Evolutionary conservation across 2,113 vertebrate genomes (phyloP).

Genomic region (Apistogramma diplotaenia): DNA sequence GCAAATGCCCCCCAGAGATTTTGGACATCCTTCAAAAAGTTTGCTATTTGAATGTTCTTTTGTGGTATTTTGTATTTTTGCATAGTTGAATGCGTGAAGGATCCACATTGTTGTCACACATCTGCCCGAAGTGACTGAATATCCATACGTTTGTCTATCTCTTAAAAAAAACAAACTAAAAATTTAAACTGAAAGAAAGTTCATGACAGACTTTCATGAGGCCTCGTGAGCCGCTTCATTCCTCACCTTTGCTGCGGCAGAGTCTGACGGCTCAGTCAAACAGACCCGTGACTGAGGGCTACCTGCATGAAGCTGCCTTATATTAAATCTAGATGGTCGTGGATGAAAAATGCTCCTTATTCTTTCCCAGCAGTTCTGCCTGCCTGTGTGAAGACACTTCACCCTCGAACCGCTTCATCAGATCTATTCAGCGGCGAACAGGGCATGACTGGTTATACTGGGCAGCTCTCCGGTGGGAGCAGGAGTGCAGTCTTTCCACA

Average conservation of each 20-base stretch:
- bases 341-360: not conserved
- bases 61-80: not conserved
- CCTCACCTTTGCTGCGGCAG: not conserved
- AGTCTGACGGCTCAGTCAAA: not conserved
- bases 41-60: not conserved
- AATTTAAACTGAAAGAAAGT: not conserved
- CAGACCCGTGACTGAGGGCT: not conserved
- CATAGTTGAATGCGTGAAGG: not conserved
- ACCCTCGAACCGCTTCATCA: slow-evolving; percentile 17
- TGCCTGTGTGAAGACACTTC: slow-evolving; percentile 20
- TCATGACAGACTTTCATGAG: not conserved
- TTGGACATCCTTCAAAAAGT: not conserved
- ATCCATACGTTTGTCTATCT: not conserved
- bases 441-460: slow-evolving; percentile 32
- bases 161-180: not conserved
- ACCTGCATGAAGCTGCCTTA: not conserved
- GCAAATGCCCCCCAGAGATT: not conserved
- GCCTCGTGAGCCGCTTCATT: not conserved
- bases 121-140: not conserved
- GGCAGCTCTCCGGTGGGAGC: slow-evolving; percentile 17
- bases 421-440: not conserved
- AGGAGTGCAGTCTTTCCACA: slow-evolving; percentile 8
- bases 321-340: not conserved
- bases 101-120: not conserved
- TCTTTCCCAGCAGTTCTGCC: not conserved